These are phyloP conservation scores for Myotis vivesi DNA, from an alignment of 2,797 vertebrate genomes.

Conservation along the genomic window DNA sequence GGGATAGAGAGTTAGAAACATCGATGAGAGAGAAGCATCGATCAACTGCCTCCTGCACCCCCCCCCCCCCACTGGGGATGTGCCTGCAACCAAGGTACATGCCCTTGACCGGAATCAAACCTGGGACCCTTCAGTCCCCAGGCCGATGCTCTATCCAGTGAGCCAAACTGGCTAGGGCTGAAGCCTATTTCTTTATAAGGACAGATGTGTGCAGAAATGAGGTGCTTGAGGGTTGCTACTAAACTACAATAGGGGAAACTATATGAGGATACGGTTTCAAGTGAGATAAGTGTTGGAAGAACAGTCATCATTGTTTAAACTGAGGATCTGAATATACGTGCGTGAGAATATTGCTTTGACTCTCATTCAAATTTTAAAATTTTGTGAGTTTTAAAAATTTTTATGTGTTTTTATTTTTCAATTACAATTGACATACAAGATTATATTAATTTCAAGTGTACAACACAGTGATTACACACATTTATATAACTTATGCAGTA, in stretches of 20 bases:
- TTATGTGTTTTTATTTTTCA: neutral
- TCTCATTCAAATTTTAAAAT: neutral
- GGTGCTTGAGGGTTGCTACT: neutral
- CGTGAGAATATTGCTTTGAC: neutral
- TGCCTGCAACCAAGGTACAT: too few species aligned
- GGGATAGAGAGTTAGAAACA: too few species aligned
- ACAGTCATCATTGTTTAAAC: neutral
- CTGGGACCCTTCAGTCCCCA: too few species aligned
- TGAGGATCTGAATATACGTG: neutral
- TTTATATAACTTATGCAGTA: neutral
- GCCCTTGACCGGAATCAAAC: too few species aligned
- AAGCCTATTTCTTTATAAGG: neutral
- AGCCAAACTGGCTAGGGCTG: neutral
- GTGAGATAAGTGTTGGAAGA: neutral
- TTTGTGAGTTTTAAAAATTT: neutral
- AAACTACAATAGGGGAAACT: neutral
- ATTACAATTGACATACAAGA: neutral
- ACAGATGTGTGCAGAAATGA: neutral
- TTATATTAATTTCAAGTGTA: neutral
- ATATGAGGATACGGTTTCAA: neutral
- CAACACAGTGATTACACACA: neutral
- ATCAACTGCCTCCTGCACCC: too few species aligned
- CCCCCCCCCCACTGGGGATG: too few species aligned
- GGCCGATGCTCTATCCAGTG: neutral
- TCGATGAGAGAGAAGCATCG: too few species aligned